phyloP scores from a whole-genome alignment of 2,888 invertebrate species.

The Metopia argyrocephala region DNA sequence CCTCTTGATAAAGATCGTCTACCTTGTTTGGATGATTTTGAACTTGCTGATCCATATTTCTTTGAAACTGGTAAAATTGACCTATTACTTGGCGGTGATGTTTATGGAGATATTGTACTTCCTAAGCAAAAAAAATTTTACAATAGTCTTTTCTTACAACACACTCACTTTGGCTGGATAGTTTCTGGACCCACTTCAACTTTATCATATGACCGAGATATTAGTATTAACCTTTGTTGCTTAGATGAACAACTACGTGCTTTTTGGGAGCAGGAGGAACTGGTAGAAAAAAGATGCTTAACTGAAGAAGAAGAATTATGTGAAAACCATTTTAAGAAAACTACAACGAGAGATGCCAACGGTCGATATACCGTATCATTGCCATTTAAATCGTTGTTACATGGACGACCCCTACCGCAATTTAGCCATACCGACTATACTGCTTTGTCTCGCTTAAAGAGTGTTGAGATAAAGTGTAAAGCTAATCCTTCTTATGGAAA shows the following conservation, averaged over 20 bases:
- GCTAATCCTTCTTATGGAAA: not conserved
- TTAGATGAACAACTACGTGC: constrained; percentile 28
- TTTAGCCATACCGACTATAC: constrained; percentile 36
- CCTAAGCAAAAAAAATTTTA: constrained; percentile 37
- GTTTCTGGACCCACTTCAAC: constrained; percentile 25
- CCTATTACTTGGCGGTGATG: constrained; percentile 42
- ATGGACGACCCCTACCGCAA: not conserved
- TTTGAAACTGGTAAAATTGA: constrained; percentile 24
- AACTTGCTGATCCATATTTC: constrained; percentile 39
- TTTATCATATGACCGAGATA: not conserved
- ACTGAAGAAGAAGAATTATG: constrained; percentile 33
- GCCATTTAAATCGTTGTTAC: constrained; percentile 32
- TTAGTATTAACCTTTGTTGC: constrained; percentile 29
- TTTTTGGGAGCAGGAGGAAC: constrained; percentile 45
- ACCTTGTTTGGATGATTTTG: not conserved
- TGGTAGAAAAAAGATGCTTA: not conserved
- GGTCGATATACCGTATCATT: constrained; percentile 43
- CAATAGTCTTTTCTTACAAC: constrained; percentile 36
- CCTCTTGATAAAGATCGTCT: constrained; percentile 4
- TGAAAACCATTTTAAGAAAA: constrained; percentile 38
- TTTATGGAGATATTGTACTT: constrained; percentile 43
- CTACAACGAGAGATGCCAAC: constrained; percentile 9
- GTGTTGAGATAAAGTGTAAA: constrained; percentile 23
- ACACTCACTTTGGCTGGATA: constrained; percentile 47
- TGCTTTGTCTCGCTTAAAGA: constrained; percentile 37